These are phyloP conservation scores for Myotis daubentonii DNA, from an alignment of 2,797 vertebrate species.

Conservation along the genomic window DNA sequence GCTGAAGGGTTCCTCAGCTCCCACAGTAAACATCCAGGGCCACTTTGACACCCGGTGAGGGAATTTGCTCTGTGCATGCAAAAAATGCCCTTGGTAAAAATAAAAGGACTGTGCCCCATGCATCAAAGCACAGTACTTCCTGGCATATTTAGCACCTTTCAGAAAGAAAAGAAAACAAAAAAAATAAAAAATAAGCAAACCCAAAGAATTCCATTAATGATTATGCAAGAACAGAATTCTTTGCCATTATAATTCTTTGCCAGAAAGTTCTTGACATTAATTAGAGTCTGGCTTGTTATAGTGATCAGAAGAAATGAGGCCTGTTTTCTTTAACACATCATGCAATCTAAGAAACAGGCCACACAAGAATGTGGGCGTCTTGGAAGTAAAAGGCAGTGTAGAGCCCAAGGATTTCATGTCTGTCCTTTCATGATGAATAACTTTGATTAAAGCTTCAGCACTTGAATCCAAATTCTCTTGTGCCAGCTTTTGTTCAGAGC, in stretches of 20 bases:
- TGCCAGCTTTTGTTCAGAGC: background rate
- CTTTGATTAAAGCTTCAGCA: background rate
- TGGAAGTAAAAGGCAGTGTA: background rate
- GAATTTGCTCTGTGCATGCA: background rate
- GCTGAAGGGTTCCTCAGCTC: background rate
- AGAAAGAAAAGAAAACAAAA: background rate
- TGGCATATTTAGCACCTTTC: background rate
- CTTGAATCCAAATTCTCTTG: background rate
- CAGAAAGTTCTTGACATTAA: background rate
- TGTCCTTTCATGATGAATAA: constrained; percentile 2
- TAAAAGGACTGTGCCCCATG: background rate
- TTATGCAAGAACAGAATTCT: background rate
- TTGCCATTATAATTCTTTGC: background rate
- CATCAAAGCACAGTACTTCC: background rate
- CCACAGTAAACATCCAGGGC: background rate
- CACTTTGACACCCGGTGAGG: background rate
- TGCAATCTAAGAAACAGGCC: background rate
- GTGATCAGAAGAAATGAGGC: background rate
- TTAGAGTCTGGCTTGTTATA: background rate
- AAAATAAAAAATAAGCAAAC: background rate
- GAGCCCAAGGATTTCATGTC: background rate
- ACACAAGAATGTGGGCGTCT: background rate
- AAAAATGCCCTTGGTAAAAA: background rate
- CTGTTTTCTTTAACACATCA: background rate
- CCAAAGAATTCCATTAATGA: background rate